Evolutionary conservation across 2,113 vertebrate species (phyloP).

Genomic region (Eira barbara): DNA sequence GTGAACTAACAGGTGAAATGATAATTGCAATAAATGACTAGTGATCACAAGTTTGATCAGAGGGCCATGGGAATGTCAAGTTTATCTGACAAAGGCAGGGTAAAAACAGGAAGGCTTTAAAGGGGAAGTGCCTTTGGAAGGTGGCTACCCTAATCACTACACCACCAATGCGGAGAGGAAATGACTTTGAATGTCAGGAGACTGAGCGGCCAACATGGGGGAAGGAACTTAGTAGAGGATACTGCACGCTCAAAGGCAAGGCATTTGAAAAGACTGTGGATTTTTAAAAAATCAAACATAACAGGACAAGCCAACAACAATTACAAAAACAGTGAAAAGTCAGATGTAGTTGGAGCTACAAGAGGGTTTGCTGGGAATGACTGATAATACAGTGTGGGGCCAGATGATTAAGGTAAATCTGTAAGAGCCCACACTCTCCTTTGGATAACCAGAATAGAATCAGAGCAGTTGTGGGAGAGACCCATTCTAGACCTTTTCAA

Average conservation of each 20-base stretch:
- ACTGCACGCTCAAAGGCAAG: neutral
- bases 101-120: neutral
- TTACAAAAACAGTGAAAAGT: neutral
- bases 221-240: neutral
- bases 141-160: neutral
- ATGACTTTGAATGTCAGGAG: neutral
- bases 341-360: neutral
- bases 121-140: neutral
- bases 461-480: neutral
- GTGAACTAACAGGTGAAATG: neutral
- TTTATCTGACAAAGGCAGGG: neutral
- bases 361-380: neutral
- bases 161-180: neutral
- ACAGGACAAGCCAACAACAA: neutral
- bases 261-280: neutral
- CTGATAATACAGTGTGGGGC: neutral
- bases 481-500: neutral
- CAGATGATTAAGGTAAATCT: neutral
- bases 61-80: neutral
- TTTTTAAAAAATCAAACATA: neutral
- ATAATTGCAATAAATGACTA: neutral
- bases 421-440: neutral
- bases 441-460: neutral
- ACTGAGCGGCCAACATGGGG: neutral
- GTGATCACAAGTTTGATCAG: neutral